Conservation (phyloP, 2,888 invertebrate species). For the Noctua comes region DNA sequence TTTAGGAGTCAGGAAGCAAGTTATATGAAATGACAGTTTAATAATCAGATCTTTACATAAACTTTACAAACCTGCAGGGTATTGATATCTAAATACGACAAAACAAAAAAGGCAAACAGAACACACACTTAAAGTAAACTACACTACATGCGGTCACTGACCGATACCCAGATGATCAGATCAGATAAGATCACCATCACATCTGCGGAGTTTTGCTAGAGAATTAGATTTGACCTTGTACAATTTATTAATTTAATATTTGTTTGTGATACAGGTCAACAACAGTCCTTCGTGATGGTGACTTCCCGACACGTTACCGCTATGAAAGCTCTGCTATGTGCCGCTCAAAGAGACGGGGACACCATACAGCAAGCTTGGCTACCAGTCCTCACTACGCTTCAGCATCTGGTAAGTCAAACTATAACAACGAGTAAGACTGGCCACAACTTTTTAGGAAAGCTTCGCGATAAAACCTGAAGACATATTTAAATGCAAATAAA, state of each 20-base stretch:
- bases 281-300: constrained; percentile 97
- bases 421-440: background rate
- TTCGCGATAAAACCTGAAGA: background rate
- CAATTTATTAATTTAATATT: background rate
- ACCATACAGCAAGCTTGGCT: constrained; percentile 98
- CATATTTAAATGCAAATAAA: too few relatives aligned
- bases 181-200: background rate
- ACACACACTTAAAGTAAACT: too few relatives aligned
- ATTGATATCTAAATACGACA: too few relatives aligned
- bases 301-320: constrained; percentile 99
- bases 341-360: constrained; percentile 98
- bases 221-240: background rate
- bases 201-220: background rate
- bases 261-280: constrained; percentile 89
- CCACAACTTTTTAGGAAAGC: background rate
- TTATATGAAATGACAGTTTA: too few relatives aligned
- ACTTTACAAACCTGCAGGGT: too few relatives aligned
- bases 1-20: background rate
- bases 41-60: too few relatives aligned
- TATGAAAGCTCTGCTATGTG: constrained; percentile 96
- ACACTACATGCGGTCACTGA: too few relatives aligned
- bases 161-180: too few relatives aligned
- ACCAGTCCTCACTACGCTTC: constrained; percentile 97
- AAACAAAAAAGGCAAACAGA: too few relatives aligned
- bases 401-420: constrained; percentile 92